phyloP scores from a whole-genome alignment of 2,888 invertebrate species.

The Eilema depressum region DNA sequence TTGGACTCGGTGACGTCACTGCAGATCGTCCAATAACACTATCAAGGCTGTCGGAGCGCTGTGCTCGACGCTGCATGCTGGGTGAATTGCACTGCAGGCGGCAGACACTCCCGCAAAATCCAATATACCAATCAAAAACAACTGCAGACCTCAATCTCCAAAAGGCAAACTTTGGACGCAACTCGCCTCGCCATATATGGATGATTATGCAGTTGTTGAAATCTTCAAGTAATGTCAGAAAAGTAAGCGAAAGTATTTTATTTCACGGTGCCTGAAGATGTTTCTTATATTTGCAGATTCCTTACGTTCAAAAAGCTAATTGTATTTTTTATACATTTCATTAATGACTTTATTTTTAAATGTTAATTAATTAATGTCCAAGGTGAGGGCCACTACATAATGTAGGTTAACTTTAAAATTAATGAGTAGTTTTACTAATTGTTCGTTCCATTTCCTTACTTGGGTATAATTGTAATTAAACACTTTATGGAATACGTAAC shows the following conservation, averaged over 20 bases:
- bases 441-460: background rate
- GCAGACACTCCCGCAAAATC: too few relatives aligned
- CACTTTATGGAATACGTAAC: background rate
- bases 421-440: background rate
- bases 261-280: conserved; percentile 2
- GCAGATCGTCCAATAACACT: too few relatives aligned
- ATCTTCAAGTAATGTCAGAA: background rate
- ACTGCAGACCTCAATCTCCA: too few relatives aligned
- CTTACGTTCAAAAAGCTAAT: background rate
- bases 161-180: too few relatives aligned
- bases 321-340: conserved; percentile 3
- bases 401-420: background rate
- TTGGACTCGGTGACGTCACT: too few relatives aligned
- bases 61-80: too few relatives aligned
- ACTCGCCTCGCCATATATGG: too few relatives aligned
- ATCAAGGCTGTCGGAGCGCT: too few relatives aligned
- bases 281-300: background rate
- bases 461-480: background rate
- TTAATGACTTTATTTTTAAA: background rate
- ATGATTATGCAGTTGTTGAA: too few relatives aligned
- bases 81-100: too few relatives aligned
- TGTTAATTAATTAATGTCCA: background rate
- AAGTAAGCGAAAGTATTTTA: background rate
- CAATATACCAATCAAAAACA: too few relatives aligned
- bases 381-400: background rate